Base-by-base conservation (phyloP, 2,113 vertebrate genomes). In the Rhabdornis inornatus region DNA sequence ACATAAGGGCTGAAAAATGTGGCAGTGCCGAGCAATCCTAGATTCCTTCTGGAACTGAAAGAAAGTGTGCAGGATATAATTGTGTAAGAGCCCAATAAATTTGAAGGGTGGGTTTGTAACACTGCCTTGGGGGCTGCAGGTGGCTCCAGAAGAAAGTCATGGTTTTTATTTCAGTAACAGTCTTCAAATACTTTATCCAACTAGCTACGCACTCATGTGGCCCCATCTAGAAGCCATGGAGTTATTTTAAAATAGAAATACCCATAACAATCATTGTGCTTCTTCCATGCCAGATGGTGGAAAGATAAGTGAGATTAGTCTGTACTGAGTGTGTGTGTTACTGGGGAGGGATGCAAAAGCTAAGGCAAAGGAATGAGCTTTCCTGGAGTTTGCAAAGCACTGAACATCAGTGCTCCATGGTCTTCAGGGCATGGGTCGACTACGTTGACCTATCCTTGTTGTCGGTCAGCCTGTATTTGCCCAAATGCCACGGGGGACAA, bases 1-100 rank as follows among this genome's bases (percentile, higher is more conserved):
- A 96, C 95, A 97, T 94, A 97, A 97, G 96, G 94, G 79, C 92
- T 96, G 94, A 94, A 97, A 94, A 97, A 96, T 94, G 88, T 94
- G 87, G 94, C 80, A 78, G 27, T 94, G 88, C 91, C 64, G 87
- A 96, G 93, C 90, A 93, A 89, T 88, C 87, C 82, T 87, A 79
- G 90, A 75, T 97, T 97, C 88, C 89, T 72, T 94, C 94, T 87
- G 92, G 70, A 97, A 86, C 55, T 55, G 45, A 96, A 96, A 93
- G 93, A 95, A 95, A 81, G 78, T 90, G 75, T 79, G 69, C 31
- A 7, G 82, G 83, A 87, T 92, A 94, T 88, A 87, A 78, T 93
- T 65, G 71, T 83, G 94, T 65, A 86, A 94, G 92, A 93, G 82
- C 65, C 80, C 87, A 42, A 65, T 87, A 91, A 85, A 95, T 95